Percentiles rank a stretch among this genome's conserved stretches.
Conservation (phyloP, 2,888 invertebrate species). For the Cryptus viduatorius region DNA sequence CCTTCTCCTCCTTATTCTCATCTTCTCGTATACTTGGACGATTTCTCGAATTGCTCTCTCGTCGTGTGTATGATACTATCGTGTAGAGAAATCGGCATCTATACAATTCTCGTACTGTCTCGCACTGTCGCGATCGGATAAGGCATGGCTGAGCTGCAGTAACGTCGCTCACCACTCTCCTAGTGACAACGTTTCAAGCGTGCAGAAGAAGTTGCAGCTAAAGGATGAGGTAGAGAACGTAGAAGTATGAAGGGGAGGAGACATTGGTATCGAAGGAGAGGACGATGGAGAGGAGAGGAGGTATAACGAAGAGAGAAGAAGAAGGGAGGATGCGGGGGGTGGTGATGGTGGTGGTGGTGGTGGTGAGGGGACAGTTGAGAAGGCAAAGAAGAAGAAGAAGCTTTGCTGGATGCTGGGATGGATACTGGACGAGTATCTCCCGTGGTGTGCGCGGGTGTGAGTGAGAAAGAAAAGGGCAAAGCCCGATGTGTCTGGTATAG, state of each 20-base stretch:
- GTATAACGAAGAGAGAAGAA: constrained; percentile 48
- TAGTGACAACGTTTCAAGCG: constrained; percentile 66
- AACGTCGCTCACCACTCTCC: constrained; percentile 66
- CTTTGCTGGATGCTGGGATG: constrained; percentile 56
- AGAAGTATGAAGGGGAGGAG: constrained; percentile 53
- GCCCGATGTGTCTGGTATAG: constrained; percentile 5
- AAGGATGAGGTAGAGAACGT: constrained; percentile 55
- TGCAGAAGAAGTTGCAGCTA: constrained; percentile 66
- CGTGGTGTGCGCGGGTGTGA: constrained; percentile 27
- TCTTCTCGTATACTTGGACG: constrained; percentile 33
- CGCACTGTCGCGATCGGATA: constrained; percentile 63
- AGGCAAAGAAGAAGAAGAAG: constrained; percentile 60
- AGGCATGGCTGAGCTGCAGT: constrained; percentile 69
- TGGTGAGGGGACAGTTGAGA: constrained; percentile 31
- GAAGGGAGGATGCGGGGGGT: too few species aligned
- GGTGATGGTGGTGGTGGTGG: constrained; percentile 40
- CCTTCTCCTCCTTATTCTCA: background rate
- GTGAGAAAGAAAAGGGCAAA: constrained; percentile 22
- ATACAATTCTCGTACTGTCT: background rate
- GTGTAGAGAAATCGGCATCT: constrained; percentile 41
- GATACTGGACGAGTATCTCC: constrained; percentile 35
- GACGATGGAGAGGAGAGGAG: constrained; percentile 53
- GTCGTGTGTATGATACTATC: constrained; percentile 51
- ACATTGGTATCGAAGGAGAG: constrained; percentile 63
- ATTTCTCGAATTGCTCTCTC: constrained; percentile 55